These are phyloP conservation scores for Epinephelus lanceolatus DNA, from an alignment of 2,113 vertebrate genomes.

Conservation along the genomic window DNA sequence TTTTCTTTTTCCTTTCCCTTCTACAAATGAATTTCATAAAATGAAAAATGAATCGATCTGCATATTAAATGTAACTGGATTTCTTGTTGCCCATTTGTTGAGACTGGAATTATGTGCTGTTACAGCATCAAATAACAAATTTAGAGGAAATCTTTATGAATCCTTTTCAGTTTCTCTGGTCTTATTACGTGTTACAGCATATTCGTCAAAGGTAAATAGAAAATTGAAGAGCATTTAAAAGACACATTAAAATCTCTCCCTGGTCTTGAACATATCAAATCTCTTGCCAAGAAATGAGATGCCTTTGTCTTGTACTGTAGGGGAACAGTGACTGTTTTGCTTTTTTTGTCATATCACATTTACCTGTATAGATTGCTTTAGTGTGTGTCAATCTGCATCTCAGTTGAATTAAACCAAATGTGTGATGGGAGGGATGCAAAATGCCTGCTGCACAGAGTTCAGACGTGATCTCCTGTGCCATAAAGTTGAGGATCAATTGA, in stretches of 20 bases:
- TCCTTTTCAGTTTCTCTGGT: neutral
- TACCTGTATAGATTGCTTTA: constrained; percentile 12
- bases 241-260: neutral
- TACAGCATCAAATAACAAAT: neutral
- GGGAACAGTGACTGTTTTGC: constrained; percentile 30
- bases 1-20: neutral
- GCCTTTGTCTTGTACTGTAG: constrained; percentile 50
- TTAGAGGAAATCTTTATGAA: neutral
- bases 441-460: constrained; percentile 20
- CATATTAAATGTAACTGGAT: constrained; percentile 23
- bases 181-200: neutral
- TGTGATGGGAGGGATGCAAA: constrained; percentile 10
- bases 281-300: constrained; percentile 21
- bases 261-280: constrained; percentile 19
- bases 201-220: neutral
- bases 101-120: neutral
- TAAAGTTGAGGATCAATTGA: neutral
- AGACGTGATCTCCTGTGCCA: constrained; percentile 23
- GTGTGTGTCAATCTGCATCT: constrained; percentile 30
- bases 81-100: neutral
- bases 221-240: neutral
- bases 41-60: neutral
- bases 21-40: neutral
- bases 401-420: constrained; percentile 46
- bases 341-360: constrained; percentile 5